These are phyloP conservation scores for Leptinotarsa defecta DNA, from an alignment of 1,140 invertebrate species.

Conservation along the genomic window DNA sequence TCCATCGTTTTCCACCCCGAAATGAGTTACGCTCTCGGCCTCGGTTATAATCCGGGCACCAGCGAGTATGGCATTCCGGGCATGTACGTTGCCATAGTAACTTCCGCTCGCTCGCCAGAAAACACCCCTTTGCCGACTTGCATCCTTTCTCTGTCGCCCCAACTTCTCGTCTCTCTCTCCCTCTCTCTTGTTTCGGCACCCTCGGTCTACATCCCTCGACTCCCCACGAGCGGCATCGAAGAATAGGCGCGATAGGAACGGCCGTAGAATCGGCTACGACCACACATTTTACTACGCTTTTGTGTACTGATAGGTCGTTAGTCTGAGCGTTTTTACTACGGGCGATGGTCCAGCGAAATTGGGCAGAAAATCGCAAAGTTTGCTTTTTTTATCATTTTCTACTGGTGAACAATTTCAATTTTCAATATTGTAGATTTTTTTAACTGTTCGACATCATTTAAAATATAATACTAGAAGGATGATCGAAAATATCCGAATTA, in stretches of 20 bases:
- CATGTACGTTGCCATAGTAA: conserved; percentile 40
- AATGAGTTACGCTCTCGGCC: conserved; percentile 2
- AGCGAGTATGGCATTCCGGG: conserved; percentile 40
- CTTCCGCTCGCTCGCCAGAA: conserved; percentile 25
- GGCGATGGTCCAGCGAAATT: too few species aligned
- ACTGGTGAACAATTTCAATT: too few species aligned
- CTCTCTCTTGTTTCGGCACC: background rate
- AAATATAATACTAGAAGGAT: too few species aligned
- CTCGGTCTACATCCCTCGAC: background rate
- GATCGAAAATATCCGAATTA: too few species aligned
- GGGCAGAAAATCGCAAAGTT: too few species aligned
- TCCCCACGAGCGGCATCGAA: background rate
- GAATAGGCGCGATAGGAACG: conserved; percentile 13
- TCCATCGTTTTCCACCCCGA: background rate
- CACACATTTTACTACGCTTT: conserved; percentile 9
- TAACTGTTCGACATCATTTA: too few species aligned
- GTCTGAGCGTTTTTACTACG: background rate
- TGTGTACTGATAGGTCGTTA: conserved; percentile 5
- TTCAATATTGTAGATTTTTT: too few species aligned
- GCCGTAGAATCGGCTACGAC: background rate
- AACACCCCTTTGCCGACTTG: conserved; percentile 18
- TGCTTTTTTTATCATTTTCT: too few species aligned
- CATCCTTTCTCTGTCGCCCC: conserved; percentile 12
- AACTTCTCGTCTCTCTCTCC: background rate
- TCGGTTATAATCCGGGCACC: conserved; percentile 31